phyloP scores from a whole-genome alignment of 2,888 invertebrate species.

The Isoperla grammatica region DNA sequence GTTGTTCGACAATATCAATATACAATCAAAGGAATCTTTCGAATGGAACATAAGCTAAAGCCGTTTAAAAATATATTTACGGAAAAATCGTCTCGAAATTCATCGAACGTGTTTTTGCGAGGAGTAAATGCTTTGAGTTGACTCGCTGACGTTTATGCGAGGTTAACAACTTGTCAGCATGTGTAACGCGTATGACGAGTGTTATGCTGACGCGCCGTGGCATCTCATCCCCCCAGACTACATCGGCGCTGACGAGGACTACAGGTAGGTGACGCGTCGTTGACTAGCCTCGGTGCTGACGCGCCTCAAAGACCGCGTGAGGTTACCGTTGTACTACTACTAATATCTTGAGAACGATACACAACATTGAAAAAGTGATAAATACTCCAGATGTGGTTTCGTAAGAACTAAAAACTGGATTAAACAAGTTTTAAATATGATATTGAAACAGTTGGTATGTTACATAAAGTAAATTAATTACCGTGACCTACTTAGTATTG shows the following conservation, averaged over 20 bases:
- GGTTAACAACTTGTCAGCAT: background rate
- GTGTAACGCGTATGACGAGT: constrained; percentile 6
- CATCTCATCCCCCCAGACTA: constrained; percentile 66
- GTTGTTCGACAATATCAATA: background rate
- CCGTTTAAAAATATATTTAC: background rate
- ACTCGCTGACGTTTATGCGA: background rate
- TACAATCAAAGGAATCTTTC: background rate
- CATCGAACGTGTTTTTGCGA: constrained; percentile 3
- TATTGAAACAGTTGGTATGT: too few relatives aligned
- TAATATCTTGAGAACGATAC: too few relatives aligned
- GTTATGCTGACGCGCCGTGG: constrained; percentile 44
- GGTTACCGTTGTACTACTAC: too few relatives aligned
- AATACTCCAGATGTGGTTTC: too few relatives aligned
- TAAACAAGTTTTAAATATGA: too few relatives aligned
- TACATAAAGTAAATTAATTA: too few relatives aligned
- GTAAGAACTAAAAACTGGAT: too few relatives aligned
- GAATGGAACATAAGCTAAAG: constrained; percentile 2
- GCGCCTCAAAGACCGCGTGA: too few relatives aligned
- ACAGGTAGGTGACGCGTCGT: constrained; percentile 51
- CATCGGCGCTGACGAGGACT: constrained; percentile 60
- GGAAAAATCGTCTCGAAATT: background rate
- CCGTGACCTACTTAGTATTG: too few relatives aligned
- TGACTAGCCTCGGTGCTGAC: too few relatives aligned
- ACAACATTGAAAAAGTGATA: too few relatives aligned
- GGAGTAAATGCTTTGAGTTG: constrained; percentile 13